Percentiles rank a stretch among this genome's conserved stretches.
These are phyloP conservation scores for Scrobipalpa atriplicella DNA, from an alignment of 2,888 invertebrate species.

Conservation along the genomic window DNA sequence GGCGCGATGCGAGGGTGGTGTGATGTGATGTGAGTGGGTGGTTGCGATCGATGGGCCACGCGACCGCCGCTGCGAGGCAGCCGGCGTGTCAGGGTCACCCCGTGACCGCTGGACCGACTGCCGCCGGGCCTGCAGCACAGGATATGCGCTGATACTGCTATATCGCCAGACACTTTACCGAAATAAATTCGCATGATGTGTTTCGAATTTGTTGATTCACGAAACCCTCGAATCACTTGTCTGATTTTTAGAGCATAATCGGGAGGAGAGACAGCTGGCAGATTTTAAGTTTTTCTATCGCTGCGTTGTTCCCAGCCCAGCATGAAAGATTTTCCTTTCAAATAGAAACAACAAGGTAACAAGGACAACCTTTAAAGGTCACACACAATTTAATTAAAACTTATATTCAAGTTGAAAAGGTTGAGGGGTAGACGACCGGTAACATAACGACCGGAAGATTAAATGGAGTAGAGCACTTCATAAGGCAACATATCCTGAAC, in stretches of 20 bases:
- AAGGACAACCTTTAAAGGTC: background rate
- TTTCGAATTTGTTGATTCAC: no score
- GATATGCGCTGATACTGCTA: background rate
- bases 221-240: no score
- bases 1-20: background rate
- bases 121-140: background rate
- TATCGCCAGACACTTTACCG: background rate
- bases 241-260: no score
- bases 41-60: conserved; percentile 19
- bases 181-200: no score
- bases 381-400: background rate
- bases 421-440: no score
- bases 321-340: background rate
- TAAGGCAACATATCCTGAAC: no score
- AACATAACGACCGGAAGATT: no score
- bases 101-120: background rate
- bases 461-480: no score
- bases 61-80: background rate
- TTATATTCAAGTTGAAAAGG: no score
- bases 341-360: background rate
- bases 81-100: conserved; percentile 23
- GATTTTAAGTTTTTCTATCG: no score
- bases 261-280: no score
- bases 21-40: background rate
- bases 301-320: no score